These are phyloP conservation scores for Rutilus rutilus DNA, from an alignment of 2,113 vertebrate species.

Conservation along the genomic window DNA sequence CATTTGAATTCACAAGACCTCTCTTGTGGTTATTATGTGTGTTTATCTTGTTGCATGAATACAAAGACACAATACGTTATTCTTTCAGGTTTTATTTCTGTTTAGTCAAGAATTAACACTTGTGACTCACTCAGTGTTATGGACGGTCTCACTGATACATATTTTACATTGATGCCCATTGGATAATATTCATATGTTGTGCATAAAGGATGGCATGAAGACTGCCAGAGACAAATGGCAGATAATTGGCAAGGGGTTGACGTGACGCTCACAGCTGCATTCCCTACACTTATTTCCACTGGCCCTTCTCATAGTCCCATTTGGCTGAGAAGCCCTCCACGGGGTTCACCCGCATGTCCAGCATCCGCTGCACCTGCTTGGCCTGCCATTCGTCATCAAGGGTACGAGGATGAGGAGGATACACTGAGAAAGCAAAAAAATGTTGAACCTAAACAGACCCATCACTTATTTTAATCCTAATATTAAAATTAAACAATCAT, in stretches of 20 bases:
- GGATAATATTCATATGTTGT: background rate
- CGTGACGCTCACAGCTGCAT: background rate
- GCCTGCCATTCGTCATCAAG: constrained; percentile 78
- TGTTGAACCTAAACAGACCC: background rate
- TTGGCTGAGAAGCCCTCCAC: constrained; percentile 79
- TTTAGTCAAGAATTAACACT: background rate
- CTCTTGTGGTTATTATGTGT: background rate
- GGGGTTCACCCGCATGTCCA: constrained; percentile 83
- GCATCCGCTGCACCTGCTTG: constrained; percentile 78
- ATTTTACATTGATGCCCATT: background rate
- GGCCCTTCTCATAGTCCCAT: constrained; percentile 86
- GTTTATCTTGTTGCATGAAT: background rate
- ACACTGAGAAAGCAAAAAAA: constrained; percentile 69
- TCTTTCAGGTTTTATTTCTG: background rate
- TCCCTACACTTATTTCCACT: constrained; percentile 80
- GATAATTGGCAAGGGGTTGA: background rate
- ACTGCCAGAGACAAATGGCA: background rate
- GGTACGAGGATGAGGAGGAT: constrained; percentile 75
- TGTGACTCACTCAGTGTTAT: background rate
- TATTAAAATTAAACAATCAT: background rate
- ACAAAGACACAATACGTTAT: background rate
- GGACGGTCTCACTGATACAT: background rate
- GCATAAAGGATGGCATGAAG: background rate
- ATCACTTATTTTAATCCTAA: background rate
- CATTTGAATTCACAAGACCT: constrained; percentile 31